Conservation (phyloP, 2,113 vertebrate genomes). For the Brachyistius frenatus region DNA sequence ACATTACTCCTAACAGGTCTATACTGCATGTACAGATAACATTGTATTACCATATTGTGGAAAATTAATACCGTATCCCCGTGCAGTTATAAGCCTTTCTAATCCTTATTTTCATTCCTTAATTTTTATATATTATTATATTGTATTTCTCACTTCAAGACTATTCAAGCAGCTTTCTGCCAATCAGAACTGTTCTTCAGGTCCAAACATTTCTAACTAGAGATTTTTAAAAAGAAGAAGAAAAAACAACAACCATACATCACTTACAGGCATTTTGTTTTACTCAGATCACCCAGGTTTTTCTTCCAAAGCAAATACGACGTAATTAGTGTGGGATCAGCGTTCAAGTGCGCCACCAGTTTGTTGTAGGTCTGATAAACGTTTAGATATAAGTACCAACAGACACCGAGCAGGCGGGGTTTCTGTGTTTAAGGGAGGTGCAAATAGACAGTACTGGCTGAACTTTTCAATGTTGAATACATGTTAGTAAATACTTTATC, state of each 20-base stretch:
- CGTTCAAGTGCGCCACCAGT: background rate
- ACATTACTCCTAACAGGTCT: background rate
- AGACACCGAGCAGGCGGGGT: conserved; percentile 30
- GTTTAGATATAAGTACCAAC: too few relatives aligned
- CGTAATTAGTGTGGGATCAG: background rate
- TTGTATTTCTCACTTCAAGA: background rate
- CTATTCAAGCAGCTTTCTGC: background rate
- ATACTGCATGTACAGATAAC: background rate
- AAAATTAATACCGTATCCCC: fast-evolving
- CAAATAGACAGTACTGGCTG: background rate
- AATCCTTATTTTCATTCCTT: background rate
- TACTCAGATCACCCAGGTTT: background rate
- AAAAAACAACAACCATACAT: background rate
- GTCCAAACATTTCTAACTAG: background rate
- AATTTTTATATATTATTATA: background rate
- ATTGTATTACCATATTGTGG: background rate
- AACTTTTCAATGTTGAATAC: too few relatives aligned
- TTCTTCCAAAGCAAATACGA: background rate
- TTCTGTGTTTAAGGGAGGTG: background rate
- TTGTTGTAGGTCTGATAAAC: background rate
- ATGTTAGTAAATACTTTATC: background rate
- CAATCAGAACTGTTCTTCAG: background rate
- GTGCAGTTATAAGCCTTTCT: background rate
- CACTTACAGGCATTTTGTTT: conserved; percentile 67
- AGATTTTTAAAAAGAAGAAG: background rate